Base-by-base conservation (phyloP, 2,113 vertebrate genomes). In the Chionodraco myersi region DNA sequence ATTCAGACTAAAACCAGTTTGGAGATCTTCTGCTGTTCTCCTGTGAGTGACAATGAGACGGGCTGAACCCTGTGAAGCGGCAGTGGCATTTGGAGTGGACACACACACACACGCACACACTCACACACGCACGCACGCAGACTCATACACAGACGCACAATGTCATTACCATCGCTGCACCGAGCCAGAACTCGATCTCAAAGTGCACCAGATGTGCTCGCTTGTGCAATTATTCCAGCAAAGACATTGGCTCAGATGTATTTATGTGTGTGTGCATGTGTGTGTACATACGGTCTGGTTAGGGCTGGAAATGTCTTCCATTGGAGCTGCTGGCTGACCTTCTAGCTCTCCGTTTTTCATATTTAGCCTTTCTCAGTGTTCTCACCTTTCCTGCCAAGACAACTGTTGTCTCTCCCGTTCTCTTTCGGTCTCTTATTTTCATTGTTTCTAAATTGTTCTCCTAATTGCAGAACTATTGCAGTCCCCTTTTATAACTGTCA, bases 201-300 rank as follows among this genome's bases (percentile, higher is more conserved):
- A 92, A 92, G 91, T 92, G 88, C 92, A 92, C 91, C 92, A 92
- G 92, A 93, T 92, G 91, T 91, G 87, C 87, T 92, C 85, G 75
- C 88, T 84, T 54, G 59, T 87, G 84, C 84, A 82, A 90, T 92
- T 90, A 88, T 90, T 92, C 91, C 79, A 86, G 88, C 88, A 90
- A 91, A 93, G 91, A 89, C 84, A 86, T 52, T 69, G 85, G 82
- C 90, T 86, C 87, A 88, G 72, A 88, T 90, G 69, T 88, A 79
- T 85, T 86, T 86, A 57, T 75, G 64, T 66, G 69, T 82, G 77
- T 75, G 72, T 80, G 66, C 76, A 78, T 80, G 60, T 82, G 54
- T 47, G 66, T 75, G 83, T 78, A 9, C 73, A 76, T 84, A 77
- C 68, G 75, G 85, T 90, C 85, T 92, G 89, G 86, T 87, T 91